Evolutionary conservation across 2,888 invertebrate genomes (phyloP).

Genomic region (Argyra leucocephala): DNA sequence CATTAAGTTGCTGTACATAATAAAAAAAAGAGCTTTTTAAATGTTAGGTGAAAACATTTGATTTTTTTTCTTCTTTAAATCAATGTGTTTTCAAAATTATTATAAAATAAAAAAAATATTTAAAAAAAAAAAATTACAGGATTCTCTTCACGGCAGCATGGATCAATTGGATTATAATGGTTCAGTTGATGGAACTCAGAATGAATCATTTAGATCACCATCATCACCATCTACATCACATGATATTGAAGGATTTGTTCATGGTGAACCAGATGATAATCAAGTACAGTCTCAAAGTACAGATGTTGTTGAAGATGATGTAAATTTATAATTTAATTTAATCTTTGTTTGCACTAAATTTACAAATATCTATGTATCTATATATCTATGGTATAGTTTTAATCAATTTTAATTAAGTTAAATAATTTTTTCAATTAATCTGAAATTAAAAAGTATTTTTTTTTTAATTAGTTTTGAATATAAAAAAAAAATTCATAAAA

Average conservation of each 20-base stretch:
- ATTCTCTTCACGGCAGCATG: not conserved
- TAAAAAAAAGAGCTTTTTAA: too few relatives aligned
- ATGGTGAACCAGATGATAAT: constrained; percentile 42
- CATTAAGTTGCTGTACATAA: too few relatives aligned
- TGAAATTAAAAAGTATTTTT: too few relatives aligned
- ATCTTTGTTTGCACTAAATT: constrained; percentile 25
- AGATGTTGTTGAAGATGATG: constrained; percentile 38
- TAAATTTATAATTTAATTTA: constrained; percentile 11
- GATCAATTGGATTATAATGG: not conserved
- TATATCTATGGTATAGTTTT: too few relatives aligned
- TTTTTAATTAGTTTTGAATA: too few relatives aligned
- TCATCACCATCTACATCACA: constrained; percentile 38
- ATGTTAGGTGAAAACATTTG: too few relatives aligned
- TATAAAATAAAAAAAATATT: too few relatives aligned
- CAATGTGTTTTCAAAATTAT: too few relatives aligned
- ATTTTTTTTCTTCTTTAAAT: too few relatives aligned
- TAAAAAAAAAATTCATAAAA: too few relatives aligned
- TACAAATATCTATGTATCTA: not conserved
- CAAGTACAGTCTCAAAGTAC: constrained; percentile 44
- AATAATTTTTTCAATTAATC: too few relatives aligned
- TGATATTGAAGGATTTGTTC: constrained; percentile 41
- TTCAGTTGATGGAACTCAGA: constrained; percentile 16
- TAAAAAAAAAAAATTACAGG: not conserved
- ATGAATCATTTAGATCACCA: constrained; percentile 18
- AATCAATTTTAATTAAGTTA: too few relatives aligned